Base-by-base conservation (phyloP, 2,888 invertebrate genomes). In the Rotaria magnacalcarata region DNA sequence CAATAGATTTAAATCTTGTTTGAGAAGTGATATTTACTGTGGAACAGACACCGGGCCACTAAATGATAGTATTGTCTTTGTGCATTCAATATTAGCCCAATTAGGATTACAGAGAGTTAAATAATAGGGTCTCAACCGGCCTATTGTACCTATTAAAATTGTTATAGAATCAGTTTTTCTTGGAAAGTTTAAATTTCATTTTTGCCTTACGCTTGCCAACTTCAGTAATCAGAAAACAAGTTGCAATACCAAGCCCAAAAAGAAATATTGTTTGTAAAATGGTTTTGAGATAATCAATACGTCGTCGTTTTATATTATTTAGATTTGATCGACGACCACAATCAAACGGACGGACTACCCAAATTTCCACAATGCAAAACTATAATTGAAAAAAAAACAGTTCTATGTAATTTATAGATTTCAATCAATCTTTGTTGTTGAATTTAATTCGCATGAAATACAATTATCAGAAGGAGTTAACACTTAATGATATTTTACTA, bases 61-160 rank as follows among this genome's bases (percentile, higher is more conserved):
- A 8, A 47, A 58, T 24, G 43, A 85, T 34, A 10, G 8, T 14
- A 54, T 27, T 27, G 11, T 34, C 4, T 58, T 43, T 47, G 27
- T 47, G n/a, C 86, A 86, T n/a, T 75, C 5, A 41, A 86, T 85
- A 52, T 34, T 47, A 14, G 27, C 34, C 50, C 27, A 86, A 50
- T 56, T n/a, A 34, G 86, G 86, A 24, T 54, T 34, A 52, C 86
- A 86, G 14, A 86, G 67, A 47, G 43, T 75, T 43, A 86, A n/a
- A 84, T 85, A 86, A 85, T 86, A 75, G 1, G 86, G 86, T 84
- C 86, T 85, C 21, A 86, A 80, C 8, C 86, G 85, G 24, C 86
- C 86, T 8, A 86, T 67, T 27, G 67, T 67, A 34, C 67, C 67
- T 67, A 67, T 6, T 34, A 0, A 6, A 67, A 67, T 16, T 5